A percentile compares a stretch with the other conserved stretches of the same genome.
These are phyloP conservation scores for Tapirus indicus DNA, from an alignment of 2,797 vertebrate species.

Conservation along the genomic window DNA sequence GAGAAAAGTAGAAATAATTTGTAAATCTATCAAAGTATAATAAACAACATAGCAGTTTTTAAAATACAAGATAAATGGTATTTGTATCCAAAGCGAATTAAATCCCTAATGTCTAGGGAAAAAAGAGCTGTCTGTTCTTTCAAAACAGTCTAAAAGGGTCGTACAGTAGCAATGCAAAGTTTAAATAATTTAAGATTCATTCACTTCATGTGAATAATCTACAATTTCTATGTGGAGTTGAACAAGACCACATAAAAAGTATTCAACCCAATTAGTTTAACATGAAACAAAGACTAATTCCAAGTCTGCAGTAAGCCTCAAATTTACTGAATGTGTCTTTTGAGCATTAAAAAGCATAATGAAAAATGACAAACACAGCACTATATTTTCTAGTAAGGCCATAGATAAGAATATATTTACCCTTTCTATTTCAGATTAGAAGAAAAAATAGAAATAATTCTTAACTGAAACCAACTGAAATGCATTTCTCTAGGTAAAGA, in stretches of 20 bases:
- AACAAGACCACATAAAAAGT: constrained; percentile 40
- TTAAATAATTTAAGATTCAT: constrained; percentile 70
- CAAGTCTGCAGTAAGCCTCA: not conserved
- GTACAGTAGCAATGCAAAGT: not conserved
- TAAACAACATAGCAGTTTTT: not conserved
- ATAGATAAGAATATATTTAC: constrained; percentile 56
- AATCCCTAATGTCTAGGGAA: not conserved
- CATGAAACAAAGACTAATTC: constrained; percentile 37
- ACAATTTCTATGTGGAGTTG: constrained; percentile 40
- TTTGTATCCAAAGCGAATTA: constrained; percentile 66
- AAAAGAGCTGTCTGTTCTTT: constrained; percentile 38
- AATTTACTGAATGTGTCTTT: not conserved
- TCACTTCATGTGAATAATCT: constrained; percentile 61
- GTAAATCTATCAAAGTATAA: constrained; percentile 63
- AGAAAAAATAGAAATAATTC: constrained; percentile 10
- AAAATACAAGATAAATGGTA: constrained; percentile 52
- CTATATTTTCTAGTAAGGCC: not conserved
- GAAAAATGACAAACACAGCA: constrained; percentile 44
- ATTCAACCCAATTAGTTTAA: constrained; percentile 70
- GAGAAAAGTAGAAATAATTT: constrained; percentile 68
- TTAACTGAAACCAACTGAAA: constrained; percentile 20
- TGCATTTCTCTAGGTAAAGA: constrained; percentile 12
- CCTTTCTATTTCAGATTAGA: constrained; percentile 27
- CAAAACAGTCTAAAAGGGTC: constrained; percentile 50
- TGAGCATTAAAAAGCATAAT: constrained; percentile 41